Percentiles rank a stretch among this genome's conserved stretches.
These are phyloP conservation scores for Propithecus coquereli DNA, from an alignment of 2,113 vertebrate genomes.

Conservation along the genomic window DNA sequence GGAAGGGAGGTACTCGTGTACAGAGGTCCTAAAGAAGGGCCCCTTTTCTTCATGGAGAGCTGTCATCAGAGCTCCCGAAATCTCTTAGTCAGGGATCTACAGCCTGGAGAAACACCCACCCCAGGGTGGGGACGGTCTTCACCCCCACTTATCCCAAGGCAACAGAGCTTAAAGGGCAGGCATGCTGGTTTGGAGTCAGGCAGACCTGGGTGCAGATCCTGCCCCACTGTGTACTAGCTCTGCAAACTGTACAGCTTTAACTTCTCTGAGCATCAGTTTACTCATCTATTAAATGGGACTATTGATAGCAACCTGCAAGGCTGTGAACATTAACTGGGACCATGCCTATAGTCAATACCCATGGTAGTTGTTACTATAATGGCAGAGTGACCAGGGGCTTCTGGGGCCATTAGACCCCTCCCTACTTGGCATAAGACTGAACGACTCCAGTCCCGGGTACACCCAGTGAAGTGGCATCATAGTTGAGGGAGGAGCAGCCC, in stretches of 20 bases:
- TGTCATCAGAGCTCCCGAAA: neutral
- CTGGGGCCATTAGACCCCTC: neutral
- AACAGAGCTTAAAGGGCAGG: neutral
- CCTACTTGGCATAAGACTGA: too few relatives aligned
- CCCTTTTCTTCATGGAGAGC: neutral
- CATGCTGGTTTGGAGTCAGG: neutral
- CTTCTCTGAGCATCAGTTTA: neutral
- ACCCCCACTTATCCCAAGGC: neutral
- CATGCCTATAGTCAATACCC: fast-evolving
- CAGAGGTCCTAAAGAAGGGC: neutral
- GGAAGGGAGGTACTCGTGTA: fast-evolving
- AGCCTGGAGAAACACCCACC: neutral
- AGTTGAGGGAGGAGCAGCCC: neutral
- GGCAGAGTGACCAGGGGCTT: neutral
- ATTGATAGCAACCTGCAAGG: neutral
- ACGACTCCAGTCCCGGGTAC: fast-evolving
- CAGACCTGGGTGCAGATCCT: too few relatives aligned
- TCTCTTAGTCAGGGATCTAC: neutral
- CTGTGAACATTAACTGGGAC: neutral
- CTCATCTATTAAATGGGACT: neutral
- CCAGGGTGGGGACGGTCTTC: neutral
- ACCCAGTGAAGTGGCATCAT: neutral
- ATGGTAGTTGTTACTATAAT: fast-evolving
- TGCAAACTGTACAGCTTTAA: neutral
- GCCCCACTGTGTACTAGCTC: neutral